Evolutionary conservation across 2,113 vertebrate species (phyloP).

Genomic region (Athene cunicularia): DNA sequence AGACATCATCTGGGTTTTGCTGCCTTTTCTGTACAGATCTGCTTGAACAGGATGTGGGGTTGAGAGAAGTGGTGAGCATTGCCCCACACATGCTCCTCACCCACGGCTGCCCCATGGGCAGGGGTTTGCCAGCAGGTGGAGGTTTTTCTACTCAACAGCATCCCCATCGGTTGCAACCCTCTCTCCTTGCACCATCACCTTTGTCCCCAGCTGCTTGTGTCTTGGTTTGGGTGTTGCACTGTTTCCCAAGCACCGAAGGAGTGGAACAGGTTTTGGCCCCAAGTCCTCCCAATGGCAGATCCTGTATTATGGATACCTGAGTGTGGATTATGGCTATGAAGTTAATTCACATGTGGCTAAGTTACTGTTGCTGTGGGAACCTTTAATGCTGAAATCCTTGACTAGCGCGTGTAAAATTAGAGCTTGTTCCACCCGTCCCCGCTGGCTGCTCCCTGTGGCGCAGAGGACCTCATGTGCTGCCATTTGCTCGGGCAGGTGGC

Average conservation of each 20-base stretch:
- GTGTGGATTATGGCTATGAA: neutral
- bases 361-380: slow-evolving; percentile 72
- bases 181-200: neutral
- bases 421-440: neutral
- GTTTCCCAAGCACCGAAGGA: neutral
- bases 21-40: neutral
- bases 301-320: neutral
- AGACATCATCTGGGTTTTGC: neutral
- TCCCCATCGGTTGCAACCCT: neutral
- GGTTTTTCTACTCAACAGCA: neutral
- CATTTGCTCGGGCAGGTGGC: neutral
- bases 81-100: neutral
- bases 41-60: neutral
- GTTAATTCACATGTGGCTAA: slow-evolving; percentile 65
- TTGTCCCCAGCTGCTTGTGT: neutral
- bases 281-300: neutral
- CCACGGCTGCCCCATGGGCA: neutral
- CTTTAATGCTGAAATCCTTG: slow-evolving; percentile 45
- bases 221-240: neutral
- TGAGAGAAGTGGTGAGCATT: neutral
- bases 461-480: neutral
- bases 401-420: slow-evolving; percentile 43
- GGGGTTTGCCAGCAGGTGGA: neutral
- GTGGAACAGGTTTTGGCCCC: neutral
- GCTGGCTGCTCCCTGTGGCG: neutral